Evolutionary conservation across 1,140 invertebrate species (phyloP), one percentile per base, ranked within the genome.

Genomic region (Amyelois transitella): DNA sequence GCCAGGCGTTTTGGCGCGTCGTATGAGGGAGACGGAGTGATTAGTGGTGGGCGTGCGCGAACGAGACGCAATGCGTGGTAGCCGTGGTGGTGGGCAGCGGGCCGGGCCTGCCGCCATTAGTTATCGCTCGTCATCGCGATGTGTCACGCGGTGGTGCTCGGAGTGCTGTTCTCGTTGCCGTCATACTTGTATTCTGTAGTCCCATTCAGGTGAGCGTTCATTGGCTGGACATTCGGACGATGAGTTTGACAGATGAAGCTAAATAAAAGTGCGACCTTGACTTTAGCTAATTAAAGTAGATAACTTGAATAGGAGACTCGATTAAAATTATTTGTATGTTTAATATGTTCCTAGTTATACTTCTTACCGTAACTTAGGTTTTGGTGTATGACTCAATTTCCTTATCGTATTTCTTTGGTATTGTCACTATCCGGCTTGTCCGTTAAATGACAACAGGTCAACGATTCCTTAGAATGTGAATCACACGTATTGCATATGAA

Each of bases 81-180:
- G 28, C n/a, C 10, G 32, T 38, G 10, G 45, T 38, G 6, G 32
- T 38, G 32, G 32, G 25, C 7, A 45, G 48, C 43, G 21, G 47
- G 18, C 22, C n/a, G 17, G 28, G 18, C n/a, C 8, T 18, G 25
- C 18, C 49, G 50, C 50, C 20, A 67, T 71, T 14, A 38, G 32
- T 38, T 14, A 63, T 71, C 66, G 62, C 64, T 71, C 66, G 62
- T 52, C 57, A 58, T 43, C 72, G 77, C 48, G 60, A 86, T 86
- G 83, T 86, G 83, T 62, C 81, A 84, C 67, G 77, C 81, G 54
- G 76, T 86, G 52, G 83, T 86, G 14, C 74, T 86, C 54, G 83
- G 83, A 52, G 83, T 86, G 57, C 62, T 86, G 59, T 77, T 86
- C 64, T 86, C 83, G 52, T 66, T 86, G 57, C 83, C 83, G 51